Evolutionary conservation across 2,113 vertebrate genomes (phyloP), one percentile per base, ranked within the genome.

Genomic region (Dicerorhinus sumatrensis): DNA sequence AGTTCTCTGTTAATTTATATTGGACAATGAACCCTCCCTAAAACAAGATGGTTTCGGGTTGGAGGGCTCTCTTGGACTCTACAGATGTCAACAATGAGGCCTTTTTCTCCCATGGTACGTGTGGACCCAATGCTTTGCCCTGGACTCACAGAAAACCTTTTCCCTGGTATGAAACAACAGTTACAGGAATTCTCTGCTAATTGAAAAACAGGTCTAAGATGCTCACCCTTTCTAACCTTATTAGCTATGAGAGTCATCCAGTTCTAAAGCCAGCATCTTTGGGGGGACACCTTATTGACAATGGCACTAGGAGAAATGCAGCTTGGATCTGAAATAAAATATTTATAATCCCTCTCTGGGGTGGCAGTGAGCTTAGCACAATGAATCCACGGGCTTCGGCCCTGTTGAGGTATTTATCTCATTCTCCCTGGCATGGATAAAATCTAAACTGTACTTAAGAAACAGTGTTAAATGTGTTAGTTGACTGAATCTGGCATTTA

Each of bases 401-500:
- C 11, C 1, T 98, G 96, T 67, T 84, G 91, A 51, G 92, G 95
- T 97, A 91, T 93, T 98, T 97, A 89, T 92, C 97, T 98, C 96
- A 77, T 96, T 98, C 96, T 98, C 96, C 65, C 97, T 97, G 95
- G 96, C 67, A 96, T 16, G 80, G 60, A 83, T 96, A 96, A 97
- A 98, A 98, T 84, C 91, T 98, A 98, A 92, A 95, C 72, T 97
- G 95, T 96, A 92, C 97, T 98, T 97, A 48, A 98, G 98, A 98
- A 96, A 87, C 36, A 65, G 94, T 97, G 96, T 98, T 95, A 98
- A 98, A 98, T 95, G 75, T 97, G 97, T 94, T 97, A 91, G 96
- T 98, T 98, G 94, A 98, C 98, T 98, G 98, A 98, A 98, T 88
- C 87, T 98, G 98, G 96, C 98, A 98, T 98, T 98, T 99, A 98